Base-by-base conservation (phyloP, 2,113 vertebrate species). In the Oryzias woworae region DNA sequence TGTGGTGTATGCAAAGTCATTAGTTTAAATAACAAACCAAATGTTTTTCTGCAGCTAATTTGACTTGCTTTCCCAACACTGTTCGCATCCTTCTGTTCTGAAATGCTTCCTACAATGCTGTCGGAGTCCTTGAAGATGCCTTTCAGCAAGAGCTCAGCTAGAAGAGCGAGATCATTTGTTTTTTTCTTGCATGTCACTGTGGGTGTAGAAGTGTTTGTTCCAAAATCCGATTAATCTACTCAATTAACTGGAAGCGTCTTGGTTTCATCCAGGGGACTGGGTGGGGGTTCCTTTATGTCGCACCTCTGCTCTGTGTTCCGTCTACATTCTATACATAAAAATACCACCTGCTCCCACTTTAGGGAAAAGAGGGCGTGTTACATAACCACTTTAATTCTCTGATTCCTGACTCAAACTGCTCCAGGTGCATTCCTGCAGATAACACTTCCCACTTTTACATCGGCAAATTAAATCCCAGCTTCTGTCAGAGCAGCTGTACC, bases 151-250 rank as follows among this genome's bases (percentile, higher is more conserved):
- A 43, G 58, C 58, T 41, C 67, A 73, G 77, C 23, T 44, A 58
- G 23, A 20, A 22, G 45, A 50, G 41, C 41, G 54, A 63, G 28
- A 23, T 20, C 4, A 6, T 56, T 65, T 46, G 24, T 72, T 80
- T 54, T 64, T 66, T 62, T 15, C 47, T 20, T 18, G 10, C n/a
- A 10, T 48, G 47, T 48, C 5, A 48, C 16, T 61, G 36, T 73
- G 59, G 70, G 70, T 5, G 73, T 65, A 71, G 66, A 73, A 52
- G 36, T 66, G 53, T 73, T 75, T 67, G 70, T 36, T 73, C 66
- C 47, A 49, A 58, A 59, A 67, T 36, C 36, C 66, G 52, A 67
- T 78, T 77, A 81, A 75, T 66, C 54, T 60, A 55, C 22, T 13
- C 68, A 75, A 74, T 79, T 51, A 70, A 18, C 55, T 56, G 17